Evolutionary conservation across 30 jellyfish, hydroid and myxozoan species (phyloP), one percentile per base, ranked within the genome.

Genomic region (Aurelia coerulea): DNA sequence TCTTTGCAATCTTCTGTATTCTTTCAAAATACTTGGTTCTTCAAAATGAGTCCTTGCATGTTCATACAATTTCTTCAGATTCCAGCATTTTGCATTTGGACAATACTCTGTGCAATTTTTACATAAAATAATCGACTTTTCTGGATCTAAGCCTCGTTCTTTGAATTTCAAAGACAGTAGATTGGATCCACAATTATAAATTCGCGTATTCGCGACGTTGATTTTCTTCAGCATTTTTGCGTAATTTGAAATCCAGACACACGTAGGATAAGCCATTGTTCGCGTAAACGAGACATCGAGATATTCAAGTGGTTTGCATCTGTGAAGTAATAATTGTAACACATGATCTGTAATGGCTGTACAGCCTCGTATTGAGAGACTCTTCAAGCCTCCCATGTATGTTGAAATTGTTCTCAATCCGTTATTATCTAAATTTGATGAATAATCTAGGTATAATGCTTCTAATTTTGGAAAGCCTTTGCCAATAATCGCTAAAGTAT

Each of bases 231-330:
- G 64, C 16, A 58, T 65, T 50, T 32, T 23, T 14, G 53, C 60
- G 32, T n/a, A 17, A 16, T 74, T 73, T 46, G 79, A 14, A 42
- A 85, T 73, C 68, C 58, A 49, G 19, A 32, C 63, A 78, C 94
- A 85, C 6, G 94, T 72, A n/a, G 88, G 75, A 35, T 85, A 73
- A 32, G 74, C 41, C 81, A 85, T 59, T 42, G 88, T 85, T 5
- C 67, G 60, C 53, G 94, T 85, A 10, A 39, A 35, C 13, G 94
- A 85, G 42, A 74, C 94, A 50, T 85, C 88, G 8, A 85, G 88
- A 33, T 58, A 66, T 50, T 74, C 83, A 8, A 85, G 35, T 9
- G 34, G 35, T 56, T 67, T 49, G 74, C 90, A 80, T 32, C 17
- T 34, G 46, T 35, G 23, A 17, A 80, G 54, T 14, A 80, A 5